Percentiles rank a stretch among this genome's conserved stretches.
Conservation (phyloP, 2,888 invertebrate species). For the Chirona hameri region DNA sequence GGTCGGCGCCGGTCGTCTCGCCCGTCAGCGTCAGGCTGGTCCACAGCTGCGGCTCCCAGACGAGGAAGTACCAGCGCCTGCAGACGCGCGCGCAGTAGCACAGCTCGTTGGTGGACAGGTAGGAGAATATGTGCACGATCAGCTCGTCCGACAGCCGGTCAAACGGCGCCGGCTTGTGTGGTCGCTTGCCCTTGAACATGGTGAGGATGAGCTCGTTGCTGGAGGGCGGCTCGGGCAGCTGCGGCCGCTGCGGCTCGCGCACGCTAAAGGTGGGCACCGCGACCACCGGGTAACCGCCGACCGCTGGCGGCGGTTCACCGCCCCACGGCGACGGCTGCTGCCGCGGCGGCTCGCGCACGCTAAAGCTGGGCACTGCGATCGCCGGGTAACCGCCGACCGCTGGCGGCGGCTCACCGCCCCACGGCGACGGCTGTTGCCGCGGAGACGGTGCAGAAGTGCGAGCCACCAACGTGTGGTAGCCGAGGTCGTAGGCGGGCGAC, state of each 20-base stretch:
- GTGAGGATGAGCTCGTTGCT: constrained; percentile 45
- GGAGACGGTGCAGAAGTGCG: constrained; percentile 38
- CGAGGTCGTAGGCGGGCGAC: constrained; percentile 57
- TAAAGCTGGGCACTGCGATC: constrained; percentile 26
- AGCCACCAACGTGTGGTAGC: constrained; percentile 67
- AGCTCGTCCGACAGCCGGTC: constrained; percentile 64
- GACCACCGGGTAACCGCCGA: constrained; percentile 36
- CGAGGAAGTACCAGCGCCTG: constrained; percentile 67
- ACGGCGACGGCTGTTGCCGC: constrained; percentile 38
- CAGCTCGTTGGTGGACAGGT: constrained; percentile 66
- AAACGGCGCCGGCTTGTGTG: constrained; percentile 47
- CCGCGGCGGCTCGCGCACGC: constrained; percentile 33
- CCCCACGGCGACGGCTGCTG: constrained; percentile 39
- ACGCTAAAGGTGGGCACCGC: constrained; percentile 23
- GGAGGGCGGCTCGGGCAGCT: constrained; percentile 36
- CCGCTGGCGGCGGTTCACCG: constrained; percentile 44
- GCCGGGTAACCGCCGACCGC: constrained; percentile 36
- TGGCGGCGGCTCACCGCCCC: constrained; percentile 45
- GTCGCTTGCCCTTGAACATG: constrained; percentile 48
- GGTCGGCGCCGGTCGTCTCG: constrained; percentile 54
- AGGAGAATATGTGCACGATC: constrained; percentile 64
- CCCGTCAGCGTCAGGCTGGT: constrained; percentile 62
- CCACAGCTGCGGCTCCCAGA: constrained; percentile 76
- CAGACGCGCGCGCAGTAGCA: constrained; percentile 70
- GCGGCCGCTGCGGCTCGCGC: constrained; percentile 36